Percentiles rank a stretch among this genome's conserved stretches.
phyloP scores from a whole-genome alignment of 2,888 invertebrate genomes.

The Drosophila paracracens region DNA sequence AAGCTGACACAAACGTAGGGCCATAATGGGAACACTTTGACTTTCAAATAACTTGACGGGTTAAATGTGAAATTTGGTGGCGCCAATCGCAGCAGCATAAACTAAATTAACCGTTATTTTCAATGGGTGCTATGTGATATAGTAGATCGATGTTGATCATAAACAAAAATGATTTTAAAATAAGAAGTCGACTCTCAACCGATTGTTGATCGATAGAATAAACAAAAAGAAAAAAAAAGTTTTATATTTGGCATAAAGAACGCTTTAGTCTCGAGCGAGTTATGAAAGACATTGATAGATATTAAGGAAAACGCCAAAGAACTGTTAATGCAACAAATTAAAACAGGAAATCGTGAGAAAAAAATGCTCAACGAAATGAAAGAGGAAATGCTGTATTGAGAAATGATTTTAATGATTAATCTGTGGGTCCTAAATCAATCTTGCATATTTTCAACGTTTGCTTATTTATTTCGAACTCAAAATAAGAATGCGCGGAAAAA shows the following conservation, averaged over 20 bases:
- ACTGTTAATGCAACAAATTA: background rate
- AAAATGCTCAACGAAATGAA: background rate
- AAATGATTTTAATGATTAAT: constrained; percentile 1
- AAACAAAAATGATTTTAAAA: background rate
- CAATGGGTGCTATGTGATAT: background rate
- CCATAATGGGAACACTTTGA: constrained; percentile 24
- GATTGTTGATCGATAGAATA: background rate
- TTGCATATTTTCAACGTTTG: constrained; percentile 2
- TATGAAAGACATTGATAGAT: background rate
- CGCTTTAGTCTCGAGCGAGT: background rate
- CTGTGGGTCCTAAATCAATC: constrained; percentile 21
- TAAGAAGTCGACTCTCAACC: background rate
- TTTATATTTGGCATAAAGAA: background rate
- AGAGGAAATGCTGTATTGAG: background rate
- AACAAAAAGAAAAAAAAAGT: background rate
- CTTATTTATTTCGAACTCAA: constrained; percentile 25
- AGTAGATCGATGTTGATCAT: background rate
- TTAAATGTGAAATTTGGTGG: background rate
- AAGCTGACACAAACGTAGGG: constrained; percentile 22
- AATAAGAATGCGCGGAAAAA: constrained; percentile 27
- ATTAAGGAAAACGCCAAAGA: background rate
- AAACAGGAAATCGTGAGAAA: background rate
- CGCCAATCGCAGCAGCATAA: background rate
- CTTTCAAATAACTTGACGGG: constrained; percentile 6
- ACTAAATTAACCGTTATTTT: background rate